Percentiles rank a stretch among this genome's conserved stretches.
Evolutionary conservation across 2,113 vertebrate species (phyloP).

Genomic region (Oreotrochilus melanogaster): DNA sequence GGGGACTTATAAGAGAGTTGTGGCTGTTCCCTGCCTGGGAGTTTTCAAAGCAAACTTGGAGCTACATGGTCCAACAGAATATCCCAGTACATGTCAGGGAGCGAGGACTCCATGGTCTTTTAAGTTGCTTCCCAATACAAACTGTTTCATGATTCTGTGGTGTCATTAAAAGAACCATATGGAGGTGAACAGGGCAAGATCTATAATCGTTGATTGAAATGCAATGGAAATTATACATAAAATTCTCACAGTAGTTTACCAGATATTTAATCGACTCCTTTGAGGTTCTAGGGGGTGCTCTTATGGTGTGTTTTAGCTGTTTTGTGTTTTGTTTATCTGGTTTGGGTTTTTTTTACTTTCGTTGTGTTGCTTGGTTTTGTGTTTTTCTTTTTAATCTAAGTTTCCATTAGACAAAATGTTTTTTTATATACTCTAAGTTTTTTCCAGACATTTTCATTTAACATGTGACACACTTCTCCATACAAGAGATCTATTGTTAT

Average conservation of each 20-base stretch:
- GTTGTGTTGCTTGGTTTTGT: neutral
- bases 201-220: neutral
- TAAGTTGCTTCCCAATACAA: fast-evolving
- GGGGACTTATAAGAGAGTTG: neutral
- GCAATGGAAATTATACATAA: neutral
- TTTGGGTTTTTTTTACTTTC: neutral
- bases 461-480: neutral
- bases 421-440: neutral
- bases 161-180: neutral
- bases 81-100: fast-evolving
- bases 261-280: neutral
- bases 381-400: neutral
- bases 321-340: neutral
- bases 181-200: neutral
- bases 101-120: neutral
- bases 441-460: neutral
- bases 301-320: neutral
- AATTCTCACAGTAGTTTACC: neutral
- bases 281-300: neutral
- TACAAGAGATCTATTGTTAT: neutral
- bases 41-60: too few species aligned
- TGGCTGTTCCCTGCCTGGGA: too few species aligned
- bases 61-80: too few species aligned
- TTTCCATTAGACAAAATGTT: neutral
- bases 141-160: neutral